Evolutionary conservation across 2,888 invertebrate species (phyloP).

Genomic region (Auanema freiburgensis): DNA sequence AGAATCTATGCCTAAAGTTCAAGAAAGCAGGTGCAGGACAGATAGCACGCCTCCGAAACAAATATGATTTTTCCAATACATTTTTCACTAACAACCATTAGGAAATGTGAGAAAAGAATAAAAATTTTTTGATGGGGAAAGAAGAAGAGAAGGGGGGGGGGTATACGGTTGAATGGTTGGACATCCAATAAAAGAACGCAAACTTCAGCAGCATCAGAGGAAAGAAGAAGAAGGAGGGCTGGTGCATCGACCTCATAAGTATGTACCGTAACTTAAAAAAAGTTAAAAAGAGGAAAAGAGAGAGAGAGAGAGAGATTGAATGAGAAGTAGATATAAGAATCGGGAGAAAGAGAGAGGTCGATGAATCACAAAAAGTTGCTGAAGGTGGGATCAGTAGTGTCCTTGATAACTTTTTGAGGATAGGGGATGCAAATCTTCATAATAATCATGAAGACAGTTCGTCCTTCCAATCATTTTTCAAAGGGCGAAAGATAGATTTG

Average conservation of each 20-base stretch:
- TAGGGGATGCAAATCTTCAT: neutral
- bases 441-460: no score
- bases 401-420: neutral
- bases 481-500: neutral
- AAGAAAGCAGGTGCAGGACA: no score
- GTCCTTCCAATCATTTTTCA: neutral
- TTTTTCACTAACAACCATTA: no score
- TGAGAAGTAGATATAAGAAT: constrained; percentile 5
- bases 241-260: no score
- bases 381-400: constrained; percentile 9
- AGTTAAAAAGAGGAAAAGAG: constrained; percentile 13
- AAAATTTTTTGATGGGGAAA: neutral
- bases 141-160: neutral
- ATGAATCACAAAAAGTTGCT: constrained; percentile 10
- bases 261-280: no score
- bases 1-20: no score
- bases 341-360: constrained; percentile 11
- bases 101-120: neutral
- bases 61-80: no score
- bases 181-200: neutral
- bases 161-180: constrained; percentile 5
- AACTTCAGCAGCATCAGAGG: constrained; percentile 17
- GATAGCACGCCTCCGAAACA: no score
- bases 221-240: constrained; percentile 21
- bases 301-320: constrained; percentile 11